Conservation (phyloP, 2,113 vertebrate genomes). For the Antechinus flavipes region DNA sequence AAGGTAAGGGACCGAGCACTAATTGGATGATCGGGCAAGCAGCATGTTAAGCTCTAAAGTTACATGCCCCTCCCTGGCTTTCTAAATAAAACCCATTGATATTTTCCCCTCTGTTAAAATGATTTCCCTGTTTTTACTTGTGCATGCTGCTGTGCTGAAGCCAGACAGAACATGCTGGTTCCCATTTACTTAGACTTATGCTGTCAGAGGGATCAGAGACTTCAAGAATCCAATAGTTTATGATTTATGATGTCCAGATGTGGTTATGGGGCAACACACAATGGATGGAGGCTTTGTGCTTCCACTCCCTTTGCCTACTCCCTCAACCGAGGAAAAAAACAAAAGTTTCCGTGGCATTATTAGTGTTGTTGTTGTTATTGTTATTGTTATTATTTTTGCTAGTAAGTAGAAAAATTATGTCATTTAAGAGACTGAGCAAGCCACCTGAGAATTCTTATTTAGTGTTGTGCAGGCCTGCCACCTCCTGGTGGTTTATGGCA, state of each 20-base stretch:
- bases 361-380: too few species aligned
- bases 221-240: slow-evolving; percentile 49
- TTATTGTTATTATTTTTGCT: not conserved
- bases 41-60: slow-evolving; percentile 46
- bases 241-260: slow-evolving; percentile 67
- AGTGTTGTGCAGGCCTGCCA: slow-evolving; percentile 84
- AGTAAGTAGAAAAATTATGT: slow-evolving; percentile 53
- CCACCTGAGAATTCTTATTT: slow-evolving; percentile 38
- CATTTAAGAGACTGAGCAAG: slow-evolving; percentile 53
- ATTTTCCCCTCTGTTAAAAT: slow-evolving; percentile 50
- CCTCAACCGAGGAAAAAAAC: slow-evolving; percentile 55
- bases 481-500: slow-evolving; percentile 80
- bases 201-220: slow-evolving; percentile 58
- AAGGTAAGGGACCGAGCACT: slow-evolving; percentile 11
- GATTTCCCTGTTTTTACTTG: slow-evolving; percentile 52
- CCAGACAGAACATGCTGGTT: slow-evolving; percentile 50
- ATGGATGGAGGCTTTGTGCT: slow-evolving; percentile 35
- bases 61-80: not conserved
- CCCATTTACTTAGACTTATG: slow-evolving; percentile 47
- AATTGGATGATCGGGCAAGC: not conserved
- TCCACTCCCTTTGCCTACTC: slow-evolving; percentile 34
- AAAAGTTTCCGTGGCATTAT: slow-evolving; percentile 74
- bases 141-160: slow-evolving; percentile 64
- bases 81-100: slow-evolving; percentile 26
- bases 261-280: slow-evolving; percentile 28